phyloP scores from a whole-genome alignment of 2,888 invertebrate genomes.

The Andrena haemorrhoa region DNA sequence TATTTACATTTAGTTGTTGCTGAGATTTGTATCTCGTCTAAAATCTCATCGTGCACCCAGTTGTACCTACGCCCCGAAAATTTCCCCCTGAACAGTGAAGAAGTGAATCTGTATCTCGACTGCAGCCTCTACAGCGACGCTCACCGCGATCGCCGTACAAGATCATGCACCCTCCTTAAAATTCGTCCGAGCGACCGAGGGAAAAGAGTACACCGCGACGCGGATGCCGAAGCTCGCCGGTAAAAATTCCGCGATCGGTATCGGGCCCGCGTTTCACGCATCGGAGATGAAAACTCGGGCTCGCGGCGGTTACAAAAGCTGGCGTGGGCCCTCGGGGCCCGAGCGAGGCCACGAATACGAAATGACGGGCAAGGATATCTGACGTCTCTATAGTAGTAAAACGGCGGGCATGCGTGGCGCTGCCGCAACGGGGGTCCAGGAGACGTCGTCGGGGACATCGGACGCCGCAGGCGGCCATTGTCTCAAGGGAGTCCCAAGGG shows the following conservation, averaged over 20 bases:
- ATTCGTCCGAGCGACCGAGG: not conserved
- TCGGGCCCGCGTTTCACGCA: constrained; percentile 24
- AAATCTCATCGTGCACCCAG: too few species aligned
- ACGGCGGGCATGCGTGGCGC: constrained; percentile 76
- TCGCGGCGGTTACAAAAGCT: constrained; percentile 21
- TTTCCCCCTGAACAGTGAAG: too few species aligned
- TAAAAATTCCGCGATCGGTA: constrained; percentile 30
- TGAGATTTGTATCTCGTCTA: too few species aligned
- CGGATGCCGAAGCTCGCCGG: not conserved
- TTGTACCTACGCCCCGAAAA: too few species aligned
- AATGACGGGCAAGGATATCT: constrained; percentile 81
- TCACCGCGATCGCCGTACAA: too few species aligned
- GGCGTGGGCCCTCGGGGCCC: constrained; percentile 5
- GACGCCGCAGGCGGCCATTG: constrained; percentile 83
- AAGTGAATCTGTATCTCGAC: too few species aligned
- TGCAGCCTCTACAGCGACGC: too few species aligned
- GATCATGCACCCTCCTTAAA: constrained; percentile 1
- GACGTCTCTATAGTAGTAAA: constrained; percentile 82
- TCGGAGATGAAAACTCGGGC: constrained; percentile 12
- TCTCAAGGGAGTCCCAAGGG: constrained; percentile 79
- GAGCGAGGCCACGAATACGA: constrained; percentile 64
- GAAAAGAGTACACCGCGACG: constrained; percentile 5
- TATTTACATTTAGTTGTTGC: too few species aligned
- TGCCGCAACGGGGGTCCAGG: constrained; percentile 81
- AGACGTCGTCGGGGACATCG: constrained; percentile 79